These are phyloP conservation scores for Cynodonichthys magdalenae DNA, from an alignment of 2,797 vertebrate species.

Conservation along the genomic window DNA sequence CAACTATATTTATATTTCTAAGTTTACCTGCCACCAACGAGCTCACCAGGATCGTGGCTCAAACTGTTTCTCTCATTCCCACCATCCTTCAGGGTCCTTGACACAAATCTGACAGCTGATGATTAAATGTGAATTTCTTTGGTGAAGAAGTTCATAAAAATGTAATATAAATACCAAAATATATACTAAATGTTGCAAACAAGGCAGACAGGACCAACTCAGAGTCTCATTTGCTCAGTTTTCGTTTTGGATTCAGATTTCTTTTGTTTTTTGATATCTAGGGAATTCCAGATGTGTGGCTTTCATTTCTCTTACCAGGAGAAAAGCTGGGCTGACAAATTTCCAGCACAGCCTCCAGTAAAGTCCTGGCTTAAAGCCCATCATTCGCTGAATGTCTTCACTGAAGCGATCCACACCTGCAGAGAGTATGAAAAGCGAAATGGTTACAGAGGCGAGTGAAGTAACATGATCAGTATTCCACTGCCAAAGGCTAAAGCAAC, in stretches of 20 bases:
- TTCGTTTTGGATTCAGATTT: not conserved
- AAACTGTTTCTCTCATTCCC: constrained; percentile 6
- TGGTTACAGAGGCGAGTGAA: constrained; percentile 18
- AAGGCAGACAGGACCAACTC: not conserved
- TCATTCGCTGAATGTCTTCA: constrained; percentile 95
- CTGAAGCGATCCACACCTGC: constrained; percentile 98
- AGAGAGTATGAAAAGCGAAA: constrained; percentile 24
- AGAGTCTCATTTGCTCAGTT: not conserved
- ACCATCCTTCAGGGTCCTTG: not conserved
- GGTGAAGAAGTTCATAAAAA: no score
- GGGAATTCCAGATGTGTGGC: not conserved
- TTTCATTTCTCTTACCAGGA: constrained; percentile 84
- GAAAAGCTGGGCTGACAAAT: constrained; percentile 95
- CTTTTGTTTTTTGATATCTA: not conserved
- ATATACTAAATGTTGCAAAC: not conserved
- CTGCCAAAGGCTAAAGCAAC: not conserved
- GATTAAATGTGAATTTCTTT: constrained; percentile 2
- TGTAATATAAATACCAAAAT: not conserved
- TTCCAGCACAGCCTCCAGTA: constrained; percentile 99
- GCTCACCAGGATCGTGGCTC: constrained; percentile 10
- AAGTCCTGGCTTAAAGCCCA: constrained; percentile 97
- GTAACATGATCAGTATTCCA: constrained; percentile 1
- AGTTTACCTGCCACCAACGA: constrained; percentile 20
- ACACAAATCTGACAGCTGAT: not conserved
- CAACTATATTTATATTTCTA: not conserved